phyloP scores from a whole-genome alignment of 2,113 vertebrate species.

The Tachuris rubrigastra region DNA sequence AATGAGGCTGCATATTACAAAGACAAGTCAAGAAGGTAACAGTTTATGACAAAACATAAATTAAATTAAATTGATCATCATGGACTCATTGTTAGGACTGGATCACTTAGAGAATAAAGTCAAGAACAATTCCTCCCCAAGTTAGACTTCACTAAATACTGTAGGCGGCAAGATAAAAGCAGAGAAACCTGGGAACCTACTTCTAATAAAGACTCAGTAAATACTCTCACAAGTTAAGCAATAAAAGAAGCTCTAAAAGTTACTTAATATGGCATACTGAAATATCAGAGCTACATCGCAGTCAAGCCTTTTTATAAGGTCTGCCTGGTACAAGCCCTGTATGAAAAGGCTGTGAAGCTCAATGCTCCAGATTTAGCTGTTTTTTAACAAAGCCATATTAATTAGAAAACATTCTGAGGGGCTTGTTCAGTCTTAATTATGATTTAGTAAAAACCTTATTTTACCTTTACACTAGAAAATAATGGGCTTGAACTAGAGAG shows the following conservation, averaged over 20 bases:
- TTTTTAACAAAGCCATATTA: neutral
- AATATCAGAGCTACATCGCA: neutral
- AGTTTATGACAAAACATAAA: constrained; percentile 62
- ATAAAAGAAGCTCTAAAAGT: neutral
- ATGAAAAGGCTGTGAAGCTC: neutral
- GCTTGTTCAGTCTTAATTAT: neutral
- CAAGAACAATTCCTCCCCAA: constrained; percentile 6
- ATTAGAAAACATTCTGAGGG: neutral
- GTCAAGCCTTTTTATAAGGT: neutral
- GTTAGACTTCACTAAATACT: neutral
- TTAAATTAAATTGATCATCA: constrained; percentile 52
- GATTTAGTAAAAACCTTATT: neutral
- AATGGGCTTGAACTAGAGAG: neutral
- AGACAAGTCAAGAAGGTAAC: constrained; percentile 44
- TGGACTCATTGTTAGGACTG: constrained; percentile 55
- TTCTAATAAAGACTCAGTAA: neutral
- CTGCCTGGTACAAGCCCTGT: neutral
- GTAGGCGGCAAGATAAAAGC: constrained; percentile 28
- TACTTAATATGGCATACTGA: neutral
- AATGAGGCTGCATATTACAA: constrained; percentile 14
- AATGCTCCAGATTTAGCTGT: neutral
- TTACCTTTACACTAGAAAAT: neutral
- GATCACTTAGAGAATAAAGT: constrained; percentile 45
- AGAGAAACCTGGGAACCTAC: constrained; percentile 5
- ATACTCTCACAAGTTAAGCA: constrained; percentile 1